Evolutionary conservation across 1,140 invertebrate genomes (phyloP).

Genomic region (Plodia interpunctella): DNA sequence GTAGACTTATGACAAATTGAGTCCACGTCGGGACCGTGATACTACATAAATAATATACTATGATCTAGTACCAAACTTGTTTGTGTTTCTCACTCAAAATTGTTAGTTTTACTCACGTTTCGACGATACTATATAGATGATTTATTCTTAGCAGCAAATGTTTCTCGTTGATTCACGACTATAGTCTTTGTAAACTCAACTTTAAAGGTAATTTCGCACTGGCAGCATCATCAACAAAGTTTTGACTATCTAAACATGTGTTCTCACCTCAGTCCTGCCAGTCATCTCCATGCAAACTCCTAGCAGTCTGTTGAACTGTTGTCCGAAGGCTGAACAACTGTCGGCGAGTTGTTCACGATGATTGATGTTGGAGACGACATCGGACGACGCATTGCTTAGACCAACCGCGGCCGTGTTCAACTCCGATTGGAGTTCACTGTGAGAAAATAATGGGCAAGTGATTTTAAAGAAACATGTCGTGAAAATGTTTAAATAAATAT

Average conservation of each 20-base stretch:
- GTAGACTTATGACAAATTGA: no score
- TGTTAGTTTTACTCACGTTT: no score
- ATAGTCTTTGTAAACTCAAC: no score
- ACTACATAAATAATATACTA: no score
- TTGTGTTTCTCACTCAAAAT: no score
- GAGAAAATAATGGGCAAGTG: not conserved
- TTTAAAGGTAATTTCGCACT: no score
- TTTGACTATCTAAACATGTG: not conserved
- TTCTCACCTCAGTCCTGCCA: constrained; percentile 81
- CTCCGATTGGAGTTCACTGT: constrained; percentile 89
- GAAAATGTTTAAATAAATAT: no score
- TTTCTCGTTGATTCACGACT: no score
- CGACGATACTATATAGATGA: not conserved
- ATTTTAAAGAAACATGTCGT: no score
- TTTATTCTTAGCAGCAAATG: not conserved
- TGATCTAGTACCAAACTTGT: no score
- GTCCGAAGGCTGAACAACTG: constrained; percentile 86
- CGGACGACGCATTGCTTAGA: constrained; percentile 89
- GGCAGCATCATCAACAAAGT: not conserved
- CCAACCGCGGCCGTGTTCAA: constrained; percentile 88
- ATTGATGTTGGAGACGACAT: constrained; percentile 84
- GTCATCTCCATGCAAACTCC: constrained; percentile 89
- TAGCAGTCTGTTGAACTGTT: constrained; percentile 87
- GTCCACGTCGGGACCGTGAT: no score
- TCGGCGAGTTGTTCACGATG: constrained; percentile 83